Conservation (phyloP, 2,797 vertebrate genomes). For the Catharus ustulatus region DNA sequence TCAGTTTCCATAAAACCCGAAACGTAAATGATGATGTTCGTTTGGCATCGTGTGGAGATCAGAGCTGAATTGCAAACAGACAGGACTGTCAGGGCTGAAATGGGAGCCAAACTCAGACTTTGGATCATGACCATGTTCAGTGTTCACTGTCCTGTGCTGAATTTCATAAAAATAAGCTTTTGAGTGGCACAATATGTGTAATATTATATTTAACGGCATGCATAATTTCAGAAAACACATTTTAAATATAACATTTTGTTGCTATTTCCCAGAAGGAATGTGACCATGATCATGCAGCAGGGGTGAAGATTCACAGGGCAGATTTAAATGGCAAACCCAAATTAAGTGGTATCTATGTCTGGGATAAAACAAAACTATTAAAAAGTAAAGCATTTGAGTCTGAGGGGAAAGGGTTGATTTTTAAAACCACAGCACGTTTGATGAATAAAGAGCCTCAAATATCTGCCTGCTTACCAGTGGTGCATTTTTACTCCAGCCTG, state of each 20-base stretch:
- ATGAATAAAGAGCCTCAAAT: not conserved
- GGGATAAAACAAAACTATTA: not conserved
- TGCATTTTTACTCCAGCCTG: not conserved
- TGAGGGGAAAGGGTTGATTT: not conserved
- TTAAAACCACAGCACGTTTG: not conserved
- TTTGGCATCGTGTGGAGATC: not conserved
- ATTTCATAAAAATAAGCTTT: not conserved
- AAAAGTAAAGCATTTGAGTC: not conserved
- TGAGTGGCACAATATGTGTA: not conserved
- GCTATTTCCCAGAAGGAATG: not conserved
- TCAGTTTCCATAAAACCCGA: not conserved
- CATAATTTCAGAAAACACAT: not conserved
- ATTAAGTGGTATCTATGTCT: not conserved
- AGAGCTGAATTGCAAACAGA: not conserved
- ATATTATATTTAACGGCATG: not conserved
- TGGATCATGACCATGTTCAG: not conserved
- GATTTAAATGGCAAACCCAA: not conserved
- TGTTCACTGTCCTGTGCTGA: not conserved
- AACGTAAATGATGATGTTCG: not conserved
- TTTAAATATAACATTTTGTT: not conserved
- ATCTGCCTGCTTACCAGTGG: not conserved
- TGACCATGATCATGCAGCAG: fast-evolving
- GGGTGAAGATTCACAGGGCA: not conserved
- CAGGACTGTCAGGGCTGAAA: not conserved
- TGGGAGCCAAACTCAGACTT: not conserved